Conservation (phyloP, 1,140 invertebrate species). For the Neodiprion fabricii region DNA sequence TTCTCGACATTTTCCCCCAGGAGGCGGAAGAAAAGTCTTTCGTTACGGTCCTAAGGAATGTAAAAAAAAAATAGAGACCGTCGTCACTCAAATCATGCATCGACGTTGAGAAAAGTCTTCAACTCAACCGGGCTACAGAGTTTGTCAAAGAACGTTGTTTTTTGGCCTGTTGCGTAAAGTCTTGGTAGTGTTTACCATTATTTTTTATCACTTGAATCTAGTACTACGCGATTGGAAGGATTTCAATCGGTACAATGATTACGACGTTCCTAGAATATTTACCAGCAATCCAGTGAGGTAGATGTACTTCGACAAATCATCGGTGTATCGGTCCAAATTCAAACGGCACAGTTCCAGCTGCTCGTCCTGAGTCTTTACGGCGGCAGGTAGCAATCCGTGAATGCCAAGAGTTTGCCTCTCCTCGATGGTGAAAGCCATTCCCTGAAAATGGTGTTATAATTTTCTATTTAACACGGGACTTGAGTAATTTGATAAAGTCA, state of each 20-base stretch:
- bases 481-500: constrained; percentile 5
- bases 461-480: neutral
- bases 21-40: constrained; percentile 92
- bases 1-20: constrained; percentile 86
- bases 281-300: constrained; percentile 78
- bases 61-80: constrained; percentile 15
- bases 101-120: constrained; percentile 15
- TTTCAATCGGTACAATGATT: too few relatives aligned
- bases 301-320: constrained; percentile 82
- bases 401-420: constrained; percentile 85
- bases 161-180: too few relatives aligned
- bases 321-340: constrained; percentile 74
- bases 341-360: constrained; percentile 77
- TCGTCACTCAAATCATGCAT: constrained; percentile 12
- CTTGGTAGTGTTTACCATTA: neutral
- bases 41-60: constrained; percentile 78
- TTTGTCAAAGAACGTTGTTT: too few relatives aligned
- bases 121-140: neutral
- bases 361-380: constrained; percentile 84
- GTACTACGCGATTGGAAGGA: too few relatives aligned
- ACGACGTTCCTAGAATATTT: constrained; percentile 28
- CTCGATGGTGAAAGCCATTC: constrained; percentile 83
- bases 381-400: constrained; percentile 81
- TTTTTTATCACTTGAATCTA: too few relatives aligned
- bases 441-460: constrained; percentile 61